phyloP scores from a whole-genome alignment of 1,140 invertebrate genomes.

The Saxidomus purpurata region DNA sequence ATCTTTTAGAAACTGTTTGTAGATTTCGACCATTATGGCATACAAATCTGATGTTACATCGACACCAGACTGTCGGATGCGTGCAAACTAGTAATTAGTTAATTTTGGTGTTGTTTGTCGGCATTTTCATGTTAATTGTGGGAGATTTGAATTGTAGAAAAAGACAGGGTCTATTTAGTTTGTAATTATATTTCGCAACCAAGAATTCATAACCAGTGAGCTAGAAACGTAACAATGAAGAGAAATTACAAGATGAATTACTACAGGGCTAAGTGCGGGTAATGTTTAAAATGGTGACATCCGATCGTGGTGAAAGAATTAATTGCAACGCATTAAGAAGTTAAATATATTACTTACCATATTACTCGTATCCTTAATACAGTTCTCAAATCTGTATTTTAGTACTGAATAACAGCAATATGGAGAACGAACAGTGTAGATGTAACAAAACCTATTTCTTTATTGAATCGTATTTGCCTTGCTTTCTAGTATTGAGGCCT shows the following conservation, averaged over 20 bases:
- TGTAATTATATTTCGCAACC: not conserved
- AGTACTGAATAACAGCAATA: too few relatives aligned
- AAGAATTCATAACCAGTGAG: not conserved
- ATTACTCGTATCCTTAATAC: too few relatives aligned
- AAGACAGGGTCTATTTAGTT: conserved; percentile 1
- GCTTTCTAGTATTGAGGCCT: too few relatives aligned
- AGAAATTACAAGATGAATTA: conserved; percentile 5
- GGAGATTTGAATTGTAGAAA: not conserved
- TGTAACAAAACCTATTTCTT: too few relatives aligned
- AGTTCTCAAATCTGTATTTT: too few relatives aligned
- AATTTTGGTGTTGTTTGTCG: conserved; percentile 22
- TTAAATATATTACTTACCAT: too few relatives aligned
- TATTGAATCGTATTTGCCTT: too few relatives aligned
- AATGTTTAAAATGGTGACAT: conserved; percentile 5
- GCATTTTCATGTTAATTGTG: not conserved
- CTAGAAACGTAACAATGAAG: not conserved
- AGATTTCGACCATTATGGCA: too few relatives aligned
- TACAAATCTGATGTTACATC: not conserved
- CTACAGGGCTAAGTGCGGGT: not conserved
- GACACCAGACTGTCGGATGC: not conserved
- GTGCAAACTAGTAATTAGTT: conserved; percentile 6
- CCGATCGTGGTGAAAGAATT: not conserved
- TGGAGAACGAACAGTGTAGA: too few relatives aligned
- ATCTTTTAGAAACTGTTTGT: too few relatives aligned
- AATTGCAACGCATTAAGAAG: not conserved